phyloP scores from a whole-genome alignment of 2,888 invertebrate genomes.

The Agonopterix heracliana region DNA sequence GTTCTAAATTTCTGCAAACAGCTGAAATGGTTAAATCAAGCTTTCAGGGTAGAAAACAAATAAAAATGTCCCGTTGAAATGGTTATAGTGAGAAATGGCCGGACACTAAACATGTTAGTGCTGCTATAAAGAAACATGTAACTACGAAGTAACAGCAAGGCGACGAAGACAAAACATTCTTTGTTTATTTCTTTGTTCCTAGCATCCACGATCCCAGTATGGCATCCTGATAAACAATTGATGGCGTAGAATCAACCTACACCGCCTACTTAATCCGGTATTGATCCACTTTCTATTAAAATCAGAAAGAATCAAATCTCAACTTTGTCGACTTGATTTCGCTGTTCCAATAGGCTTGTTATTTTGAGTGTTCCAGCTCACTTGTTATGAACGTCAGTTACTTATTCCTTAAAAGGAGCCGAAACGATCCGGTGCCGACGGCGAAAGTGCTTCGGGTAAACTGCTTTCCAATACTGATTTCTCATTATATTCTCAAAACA shows the following conservation, averaged over 20 bases:
- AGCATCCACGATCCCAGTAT: too few species aligned
- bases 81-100: constrained; percentile 39
- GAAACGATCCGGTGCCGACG: constrained; percentile 19
- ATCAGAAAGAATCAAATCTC: background rate
- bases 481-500: constrained; percentile 9
- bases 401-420: constrained; percentile 24
- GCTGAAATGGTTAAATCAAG: constrained; percentile 36
- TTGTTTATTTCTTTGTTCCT: constrained; percentile 11
- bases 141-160: constrained; percentile 7
- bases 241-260: too few species aligned
- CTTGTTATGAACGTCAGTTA: constrained; percentile 8
- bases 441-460: constrained; percentile 18
- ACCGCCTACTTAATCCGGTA: too few species aligned
- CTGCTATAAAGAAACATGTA: constrained; percentile 36
- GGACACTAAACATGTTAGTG: constrained; percentile 41
- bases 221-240: too few species aligned
- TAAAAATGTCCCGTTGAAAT: constrained; percentile 44
- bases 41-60: constrained; percentile 36
- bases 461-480: constrained; percentile 15
- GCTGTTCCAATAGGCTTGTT: background rate
- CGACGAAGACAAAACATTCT: too few species aligned
- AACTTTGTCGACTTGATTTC: background rate
- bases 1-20: constrained; percentile 25
- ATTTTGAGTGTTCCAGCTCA: background rate
- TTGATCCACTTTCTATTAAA: constrained; percentile 1